A percentile compares a stretch with the other conserved stretches of the same genome.
These are phyloP conservation scores for Embiotoca jacksoni DNA, from an alignment of 2,113 vertebrate genomes.

Conservation along the genomic window DNA sequence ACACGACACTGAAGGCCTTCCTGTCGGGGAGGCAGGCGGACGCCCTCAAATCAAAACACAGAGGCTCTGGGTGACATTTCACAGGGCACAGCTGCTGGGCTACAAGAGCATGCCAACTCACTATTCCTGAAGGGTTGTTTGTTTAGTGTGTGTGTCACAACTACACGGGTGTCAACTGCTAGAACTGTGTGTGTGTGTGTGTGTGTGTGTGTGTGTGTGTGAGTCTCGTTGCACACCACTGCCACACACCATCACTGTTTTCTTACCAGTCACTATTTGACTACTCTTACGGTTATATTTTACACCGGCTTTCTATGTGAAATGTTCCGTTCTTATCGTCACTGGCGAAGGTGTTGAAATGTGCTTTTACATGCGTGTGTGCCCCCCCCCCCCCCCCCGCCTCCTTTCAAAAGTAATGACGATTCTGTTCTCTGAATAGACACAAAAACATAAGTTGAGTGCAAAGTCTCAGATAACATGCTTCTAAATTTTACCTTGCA, in stretches of 20 bases:
- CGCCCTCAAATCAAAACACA: constrained; percentile 81
- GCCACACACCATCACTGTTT: constrained; percentile 27
- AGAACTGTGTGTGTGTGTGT: constrained; percentile 15
- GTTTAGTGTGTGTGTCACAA: constrained; percentile 68
- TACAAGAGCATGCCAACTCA: constrained; percentile 80
- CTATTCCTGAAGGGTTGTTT: constrained; percentile 82
- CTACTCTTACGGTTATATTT: constrained; percentile 50
- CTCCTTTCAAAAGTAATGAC: not conserved
- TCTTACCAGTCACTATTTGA: constrained; percentile 58
- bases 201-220: constrained; percentile 9
- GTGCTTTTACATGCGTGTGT: not conserved
- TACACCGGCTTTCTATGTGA: constrained; percentile 27
- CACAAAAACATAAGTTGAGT: not conserved
- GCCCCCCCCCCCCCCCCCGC: no score
- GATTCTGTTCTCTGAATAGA: not conserved
- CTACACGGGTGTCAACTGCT: constrained; percentile 40
- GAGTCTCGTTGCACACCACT: not conserved
- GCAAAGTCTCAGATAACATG: not conserved
- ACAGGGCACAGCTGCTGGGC: constrained; percentile 83
- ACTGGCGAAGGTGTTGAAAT: constrained; percentile 1
- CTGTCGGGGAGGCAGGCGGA: constrained; percentile 79
- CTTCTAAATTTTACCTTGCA: not conserved
- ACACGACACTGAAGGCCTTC: constrained; percentile 81
- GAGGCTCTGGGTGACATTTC: constrained; percentile 82
- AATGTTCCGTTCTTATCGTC: constrained; percentile 21